Conservation (phyloP, 2,888 invertebrate species). For the Tiliacea citrago region DNA sequence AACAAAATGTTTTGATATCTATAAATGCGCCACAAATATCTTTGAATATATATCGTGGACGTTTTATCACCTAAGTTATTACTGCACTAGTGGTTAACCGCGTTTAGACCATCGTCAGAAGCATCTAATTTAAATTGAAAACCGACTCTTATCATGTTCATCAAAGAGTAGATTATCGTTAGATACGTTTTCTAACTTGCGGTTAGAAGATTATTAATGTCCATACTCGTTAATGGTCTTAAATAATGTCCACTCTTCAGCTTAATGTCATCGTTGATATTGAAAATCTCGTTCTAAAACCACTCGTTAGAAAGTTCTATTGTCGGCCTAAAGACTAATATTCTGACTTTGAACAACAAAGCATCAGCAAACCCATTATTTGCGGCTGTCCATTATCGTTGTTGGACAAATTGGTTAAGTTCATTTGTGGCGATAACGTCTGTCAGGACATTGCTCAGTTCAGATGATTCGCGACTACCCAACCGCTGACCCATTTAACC, state of each 20-base stretch:
- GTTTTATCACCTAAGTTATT: slow-evolving; percentile 52
- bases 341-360: slow-evolving; percentile 14
- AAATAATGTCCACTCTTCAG: slow-evolving; percentile 27
- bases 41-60: slow-evolving; percentile 23
- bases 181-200: slow-evolving; percentile 15
- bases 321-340: slow-evolving; percentile 14
- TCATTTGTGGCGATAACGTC: slow-evolving; percentile 45
- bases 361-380: slow-evolving; percentile 18
- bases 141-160: slow-evolving; percentile 35
- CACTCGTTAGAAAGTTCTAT: slow-evolving; percentile 47
- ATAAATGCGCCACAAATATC: slow-evolving; percentile 25
- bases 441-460: slow-evolving; percentile 37
- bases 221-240: slow-evolving; percentile 39
- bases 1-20: slow-evolving; percentile 31
- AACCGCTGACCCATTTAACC: slow-evolving; percentile 68
- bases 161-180: slow-evolving; percentile 34
- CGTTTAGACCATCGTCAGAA: slow-evolving; percentile 35
- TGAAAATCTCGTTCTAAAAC: slow-evolving; percentile 26
- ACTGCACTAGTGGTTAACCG: slow-evolving; percentile 42
- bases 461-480: slow-evolving; percentile 57
- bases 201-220: slow-evolving; percentile 46
- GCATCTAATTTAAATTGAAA: slow-evolving; percentile 26
- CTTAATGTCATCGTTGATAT: slow-evolving; percentile 35
- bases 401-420: slow-evolving; percentile 41
- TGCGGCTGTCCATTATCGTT: slow-evolving; percentile 32